Percentiles rank a stretch among this genome's conserved stretches.
These are phyloP conservation scores for Pantherophis guttatus DNA, from an alignment of 2,113 vertebrate genomes.

Conservation along the genomic window DNA sequence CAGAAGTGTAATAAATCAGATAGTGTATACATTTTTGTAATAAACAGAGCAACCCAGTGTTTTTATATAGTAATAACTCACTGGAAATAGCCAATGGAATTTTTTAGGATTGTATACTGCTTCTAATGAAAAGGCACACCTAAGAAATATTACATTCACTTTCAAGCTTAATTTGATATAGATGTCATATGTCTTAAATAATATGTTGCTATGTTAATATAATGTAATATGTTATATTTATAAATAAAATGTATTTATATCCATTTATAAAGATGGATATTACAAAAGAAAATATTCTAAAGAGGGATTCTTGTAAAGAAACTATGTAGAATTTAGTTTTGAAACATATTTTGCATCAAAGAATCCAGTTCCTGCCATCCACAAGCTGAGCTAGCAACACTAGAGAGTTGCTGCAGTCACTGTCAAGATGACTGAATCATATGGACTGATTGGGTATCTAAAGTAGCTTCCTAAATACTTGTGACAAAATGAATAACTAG, in stretches of 20 bases:
- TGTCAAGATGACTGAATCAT: neutral
- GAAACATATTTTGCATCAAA: neutral
- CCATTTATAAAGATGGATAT: conserved; percentile 13
- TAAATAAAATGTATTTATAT: neutral
- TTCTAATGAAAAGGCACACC: neutral
- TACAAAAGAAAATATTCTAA: conserved; percentile 18
- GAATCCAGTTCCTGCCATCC: neutral
- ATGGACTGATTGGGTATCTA: neutral
- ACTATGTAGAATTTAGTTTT: conserved; percentile 9
- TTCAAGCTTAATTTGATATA: neutral
- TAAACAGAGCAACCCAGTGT: neutral
- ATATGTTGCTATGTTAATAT: neutral
- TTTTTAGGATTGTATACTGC: neutral
- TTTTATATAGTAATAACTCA: neutral
- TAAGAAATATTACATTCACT: neutral
- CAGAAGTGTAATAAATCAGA: neutral
- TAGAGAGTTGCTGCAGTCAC: neutral
- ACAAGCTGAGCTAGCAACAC: neutral
- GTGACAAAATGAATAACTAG: conserved; percentile 35
- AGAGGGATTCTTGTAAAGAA: conserved; percentile 26
- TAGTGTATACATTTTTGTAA: neutral
- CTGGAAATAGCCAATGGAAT: neutral
- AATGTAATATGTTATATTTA: neutral
- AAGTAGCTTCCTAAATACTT: conserved; percentile 5
- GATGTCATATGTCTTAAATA: neutral